Evolutionary conservation across 2,888 invertebrate genomes (phyloP), one percentile per base, ranked within the genome.

Genomic region (Latrodectus hesperus): DNA sequence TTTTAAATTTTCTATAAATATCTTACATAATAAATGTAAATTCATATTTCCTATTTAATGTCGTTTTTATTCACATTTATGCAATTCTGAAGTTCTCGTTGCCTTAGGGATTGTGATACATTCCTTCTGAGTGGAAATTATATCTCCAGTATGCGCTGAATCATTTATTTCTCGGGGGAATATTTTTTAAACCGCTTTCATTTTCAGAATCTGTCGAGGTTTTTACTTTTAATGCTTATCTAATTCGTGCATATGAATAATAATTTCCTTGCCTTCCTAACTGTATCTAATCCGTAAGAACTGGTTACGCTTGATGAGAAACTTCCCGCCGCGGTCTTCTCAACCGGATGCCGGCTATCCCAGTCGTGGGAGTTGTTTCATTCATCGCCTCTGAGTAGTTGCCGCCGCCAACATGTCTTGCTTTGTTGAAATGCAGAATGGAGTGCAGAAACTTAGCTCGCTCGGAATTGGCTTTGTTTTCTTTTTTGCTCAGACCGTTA

Each of bases 291-390:
- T 81, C 81, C 81, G 65, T 68, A 12, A 52, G 10, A 49, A 16
- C 52, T 53, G 53, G 74, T 75, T 75, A 75, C 75, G 74, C 68
- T 60, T 75, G 68, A 82, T 68, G 51, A 55, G 75, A 65, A 73
- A 74, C 81, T 81, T 75, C 82, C 82, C 82, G 67, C 75, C 67
- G 82, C 38, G 77, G 64, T 77, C 79, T 26, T 53, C 70, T 79
- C n/a, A 67, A 79, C 85, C 85, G 85, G 85, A 85, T 85, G 85
- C 85, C 16, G 70, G 65, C 67, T 78, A 73, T 64, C 73, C 70
- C 22, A 26, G n/a, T 70, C 49, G 26, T 26, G 49, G 70, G 49
- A 70, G 60, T 60, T 16, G 60, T n/a, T 38, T 60, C 60, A 60
- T 60, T 60, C 60, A 60, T 60, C 60, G 60, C 60, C 11, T n/a